Percentiles rank a stretch among this genome's conserved stretches.
These are phyloP conservation scores for Burhinus oedicnemus DNA, from an alignment of 2,113 vertebrate genomes.

Conservation along the genomic window DNA sequence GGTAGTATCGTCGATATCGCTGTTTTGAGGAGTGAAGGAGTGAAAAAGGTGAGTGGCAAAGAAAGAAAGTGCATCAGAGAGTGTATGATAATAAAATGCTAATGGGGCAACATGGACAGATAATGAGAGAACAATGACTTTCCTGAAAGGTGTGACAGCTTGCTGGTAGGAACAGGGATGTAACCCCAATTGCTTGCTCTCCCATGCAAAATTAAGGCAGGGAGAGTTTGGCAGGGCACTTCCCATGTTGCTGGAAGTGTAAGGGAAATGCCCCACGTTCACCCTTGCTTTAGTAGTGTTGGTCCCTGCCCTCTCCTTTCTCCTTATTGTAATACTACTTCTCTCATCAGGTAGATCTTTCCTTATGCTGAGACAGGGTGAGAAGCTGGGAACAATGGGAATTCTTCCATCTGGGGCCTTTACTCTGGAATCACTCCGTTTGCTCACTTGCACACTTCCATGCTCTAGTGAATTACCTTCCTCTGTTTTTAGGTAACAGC, in stretches of 20 bases:
- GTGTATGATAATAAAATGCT: not conserved
- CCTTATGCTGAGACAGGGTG: not conserved
- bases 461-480: not conserved
- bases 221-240: not conserved
- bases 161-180: not conserved
- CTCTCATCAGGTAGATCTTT: not conserved
- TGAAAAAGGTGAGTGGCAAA: not conserved
- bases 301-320: not conserved
- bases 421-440: not conserved
- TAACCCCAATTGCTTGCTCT: not conserved
- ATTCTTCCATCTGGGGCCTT: not conserved
- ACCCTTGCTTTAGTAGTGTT: not conserved
- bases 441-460: not conserved
- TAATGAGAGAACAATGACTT: not conserved
- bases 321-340: not conserved
- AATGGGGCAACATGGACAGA: not conserved
- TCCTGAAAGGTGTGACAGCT: not conserved
- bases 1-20: not conserved
- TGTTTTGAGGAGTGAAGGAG: not conserved
- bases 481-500: not conserved
- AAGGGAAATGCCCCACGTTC: fast-evolving
- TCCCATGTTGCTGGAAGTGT: not conserved
- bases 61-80: not conserved
- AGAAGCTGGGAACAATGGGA: not conserved
- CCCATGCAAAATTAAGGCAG: not conserved